Base-by-base conservation (phyloP, 2,888 invertebrate species). In the Drosophila ustulata region DNA sequence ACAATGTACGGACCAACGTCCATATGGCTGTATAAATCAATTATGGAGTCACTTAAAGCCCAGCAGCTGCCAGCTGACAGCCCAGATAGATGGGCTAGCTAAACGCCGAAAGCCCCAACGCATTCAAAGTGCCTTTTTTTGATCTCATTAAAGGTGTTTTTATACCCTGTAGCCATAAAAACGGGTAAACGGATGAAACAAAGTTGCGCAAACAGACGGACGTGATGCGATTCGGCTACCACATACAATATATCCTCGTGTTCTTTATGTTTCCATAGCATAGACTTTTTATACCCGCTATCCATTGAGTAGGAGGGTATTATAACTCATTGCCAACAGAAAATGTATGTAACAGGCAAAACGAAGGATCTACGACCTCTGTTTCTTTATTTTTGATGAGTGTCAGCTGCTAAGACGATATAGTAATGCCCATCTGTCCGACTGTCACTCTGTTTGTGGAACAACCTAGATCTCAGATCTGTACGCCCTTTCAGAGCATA, bases 21-120 rank as follows among this genome's bases (percentile, higher is more conserved):
- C 78, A 76, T 76, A 83, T 73, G 87, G 66, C 50, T 39, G 61
- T 57, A 66, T 84, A 83, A 83, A 81, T 87, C 82, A 84, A 87
- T 83, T 83, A 87, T 52, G 63, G 58, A 68, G 67, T 67, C 71
- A 43, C 59, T 71, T 61, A 59, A 61, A 50, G 62, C 53, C 61
- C 51, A 61, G 55, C 76, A 78, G 66, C 75, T 69, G 72, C 49
- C 64, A 72, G 46, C 64, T 56, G 59, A 26, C 67, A 51, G 55
- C 8, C 5, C 46, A 62, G 28, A 62, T 53, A 41, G 50, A 72
- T 57, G 23, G 34, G 39, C 7, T 28, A 45, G 34, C 45, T 7
- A 4, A 71, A 55, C 34, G 45, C 53, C 45, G 13, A 26, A 47
- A 45, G 49, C 50, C 50, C 50, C 41, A 43, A 53, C 41, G 13